Evolutionary conservation across 2,113 vertebrate genomes (phyloP).

Genomic region (Sylvietta virens): DNA sequence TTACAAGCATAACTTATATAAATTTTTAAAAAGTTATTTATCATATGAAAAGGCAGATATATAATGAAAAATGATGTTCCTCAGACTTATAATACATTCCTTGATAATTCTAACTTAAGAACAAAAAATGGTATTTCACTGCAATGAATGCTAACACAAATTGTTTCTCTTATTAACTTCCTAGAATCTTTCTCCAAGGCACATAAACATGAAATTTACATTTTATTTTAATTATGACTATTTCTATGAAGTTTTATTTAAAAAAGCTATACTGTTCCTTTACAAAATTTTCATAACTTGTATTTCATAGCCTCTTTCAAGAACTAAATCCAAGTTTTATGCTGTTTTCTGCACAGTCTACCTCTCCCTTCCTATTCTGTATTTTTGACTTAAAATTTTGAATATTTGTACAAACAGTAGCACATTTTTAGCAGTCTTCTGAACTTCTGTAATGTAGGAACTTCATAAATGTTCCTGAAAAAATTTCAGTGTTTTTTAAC

Average conservation of each 20-base stretch:
- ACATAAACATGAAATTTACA: not conserved
- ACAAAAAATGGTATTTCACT: not conserved
- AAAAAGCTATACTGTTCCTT: not conserved
- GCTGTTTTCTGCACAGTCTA: not conserved
- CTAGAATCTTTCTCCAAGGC: not conserved
- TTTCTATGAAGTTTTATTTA: not conserved
- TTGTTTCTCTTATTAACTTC: not conserved
- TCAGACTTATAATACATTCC: not conserved
- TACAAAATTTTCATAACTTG: not conserved
- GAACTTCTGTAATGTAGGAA: not conserved
- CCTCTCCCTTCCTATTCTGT: not conserved
- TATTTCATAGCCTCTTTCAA: not conserved
- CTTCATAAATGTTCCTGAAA: not conserved
- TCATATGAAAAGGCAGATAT: slow-evolving; percentile 9
- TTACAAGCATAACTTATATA: slow-evolving; percentile 3
- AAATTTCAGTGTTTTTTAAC: not conserved
- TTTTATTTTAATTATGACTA: not conserved
- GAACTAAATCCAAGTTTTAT: not conserved
- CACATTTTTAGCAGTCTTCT: not conserved
- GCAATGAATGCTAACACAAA: not conserved
- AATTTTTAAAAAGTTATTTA: slow-evolving; percentile 35
- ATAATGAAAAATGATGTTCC: not conserved
- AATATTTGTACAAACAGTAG: not conserved
- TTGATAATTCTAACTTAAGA: not conserved
- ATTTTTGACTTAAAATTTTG: not conserved